A percentile compares a stretch with the other conserved stretches of the same genome.
Conservation (phyloP, 2,113 vertebrate genomes). For the Litocranius walleri region DNA sequence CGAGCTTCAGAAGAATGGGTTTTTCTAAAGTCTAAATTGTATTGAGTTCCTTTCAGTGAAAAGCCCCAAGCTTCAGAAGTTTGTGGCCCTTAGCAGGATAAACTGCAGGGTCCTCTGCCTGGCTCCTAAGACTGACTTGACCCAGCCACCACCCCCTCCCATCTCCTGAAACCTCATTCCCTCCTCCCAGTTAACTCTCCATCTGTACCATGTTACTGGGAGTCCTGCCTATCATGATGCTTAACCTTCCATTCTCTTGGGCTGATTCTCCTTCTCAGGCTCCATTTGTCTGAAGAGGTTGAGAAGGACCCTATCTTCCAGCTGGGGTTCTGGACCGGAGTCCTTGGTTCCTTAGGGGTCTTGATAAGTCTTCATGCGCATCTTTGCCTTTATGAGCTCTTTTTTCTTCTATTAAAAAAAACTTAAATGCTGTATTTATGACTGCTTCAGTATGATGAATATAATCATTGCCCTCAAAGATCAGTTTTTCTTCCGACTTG, state of each 20-base stretch:
- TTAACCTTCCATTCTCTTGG: accelerated
- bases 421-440: background rate
- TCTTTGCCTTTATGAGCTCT: background rate
- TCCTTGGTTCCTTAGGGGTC: background rate
- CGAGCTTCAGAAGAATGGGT: background rate
- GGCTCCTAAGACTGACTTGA: background rate
- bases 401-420: background rate
- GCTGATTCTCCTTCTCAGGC: background rate
- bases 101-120: background rate
- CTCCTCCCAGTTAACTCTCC: background rate
- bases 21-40: background rate
- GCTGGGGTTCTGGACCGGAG: too few relatives aligned
- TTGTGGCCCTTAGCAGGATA: background rate
- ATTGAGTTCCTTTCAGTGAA: background rate
- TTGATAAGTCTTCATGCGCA: background rate
- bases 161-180: background rate
- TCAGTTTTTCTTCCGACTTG: background rate
- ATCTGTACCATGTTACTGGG: accelerated
- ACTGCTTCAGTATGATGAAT: background rate
- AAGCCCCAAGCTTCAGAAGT: background rate
- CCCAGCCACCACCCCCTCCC: too few relatives aligned
- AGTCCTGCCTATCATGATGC: accelerated
- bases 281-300: background rate
- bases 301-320: background rate
- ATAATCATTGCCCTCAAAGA: background rate